Evolutionary conservation across 2,113 vertebrate genomes (phyloP).

Genomic region (Cheilinus undulatus): DNA sequence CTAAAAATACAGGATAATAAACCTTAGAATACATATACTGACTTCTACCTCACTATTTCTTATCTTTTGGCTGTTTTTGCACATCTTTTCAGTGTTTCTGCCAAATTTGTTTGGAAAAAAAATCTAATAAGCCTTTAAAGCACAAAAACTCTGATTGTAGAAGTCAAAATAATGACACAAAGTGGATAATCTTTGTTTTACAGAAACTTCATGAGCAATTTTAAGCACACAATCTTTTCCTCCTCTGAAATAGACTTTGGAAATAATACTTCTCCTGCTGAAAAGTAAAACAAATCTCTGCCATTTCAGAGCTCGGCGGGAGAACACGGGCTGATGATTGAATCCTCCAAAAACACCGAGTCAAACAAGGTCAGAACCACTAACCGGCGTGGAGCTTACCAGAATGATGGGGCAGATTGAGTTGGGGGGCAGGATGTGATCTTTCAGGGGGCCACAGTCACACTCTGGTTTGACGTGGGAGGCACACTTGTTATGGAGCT

Average conservation of each 20-base stretch:
- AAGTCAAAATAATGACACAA: background rate
- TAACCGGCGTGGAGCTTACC: conserved; percentile 80
- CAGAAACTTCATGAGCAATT: background rate
- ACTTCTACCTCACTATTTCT: too few relatives aligned
- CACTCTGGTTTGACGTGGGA: conserved; percentile 96
- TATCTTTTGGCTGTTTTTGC: too few relatives aligned
- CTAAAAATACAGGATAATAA: too few relatives aligned
- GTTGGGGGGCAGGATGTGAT: conserved; percentile 94
- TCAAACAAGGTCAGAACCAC: conserved; percentile 30
- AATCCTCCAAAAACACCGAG: conserved; percentile 18
- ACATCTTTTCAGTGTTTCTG: too few relatives aligned
- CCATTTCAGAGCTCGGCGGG: conserved; percentile 48
- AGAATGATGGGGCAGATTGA: conserved; percentile 93
- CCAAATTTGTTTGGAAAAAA: too few relatives aligned
- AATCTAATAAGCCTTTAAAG: too few relatives aligned
- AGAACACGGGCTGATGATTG: conserved; percentile 53
- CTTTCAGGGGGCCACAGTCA: conserved; percentile 93
- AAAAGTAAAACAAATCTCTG: conserved; percentile 26
- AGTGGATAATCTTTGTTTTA: background rate
- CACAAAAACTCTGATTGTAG: too few relatives aligned
- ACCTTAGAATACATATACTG: too few relatives aligned
- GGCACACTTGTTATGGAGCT: conserved; percentile 98
- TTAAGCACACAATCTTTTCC: background rate
- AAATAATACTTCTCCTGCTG: conserved; percentile 12
- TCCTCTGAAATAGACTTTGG: conserved; percentile 2